Evolutionary conservation across 2,113 vertebrate species (phyloP), one percentile per base, ranked within the genome.

Genomic region (Mastomys natalensis): DNA sequence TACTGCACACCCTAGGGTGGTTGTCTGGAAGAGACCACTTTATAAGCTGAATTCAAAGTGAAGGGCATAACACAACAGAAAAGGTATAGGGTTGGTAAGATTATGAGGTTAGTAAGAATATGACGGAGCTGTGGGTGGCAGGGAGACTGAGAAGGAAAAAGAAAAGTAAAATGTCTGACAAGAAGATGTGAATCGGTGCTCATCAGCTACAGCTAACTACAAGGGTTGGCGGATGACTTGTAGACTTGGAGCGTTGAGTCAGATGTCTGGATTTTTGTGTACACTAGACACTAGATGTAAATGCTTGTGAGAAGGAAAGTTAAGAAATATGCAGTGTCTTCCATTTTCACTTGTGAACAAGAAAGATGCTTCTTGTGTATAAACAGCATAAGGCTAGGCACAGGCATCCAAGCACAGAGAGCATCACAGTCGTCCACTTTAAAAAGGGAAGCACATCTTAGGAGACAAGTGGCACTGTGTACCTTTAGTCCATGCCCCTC

Each of bases 241-340:
- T 1, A 0, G 82, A 5, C 24, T 78, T 82, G 73, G 11, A 24
- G 66, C 48, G 70, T 62, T 40, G 66, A 21, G 7, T 4, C 15
- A 1, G 15, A 10, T 21, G 2, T 88, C 48, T 95, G 37, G 87
- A 37, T 92, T n/a, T 51, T 45, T 70, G 4, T 11, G 16, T 31
- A 62, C 6, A 51, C 0, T 1, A 92, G 68, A 80, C 6, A 51
- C 0, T 1, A 92, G 62, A 80, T 70, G 48, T 80, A 26, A 10
- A 68, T 66, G 92, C 73, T 34, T 82, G 8, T 91, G 90, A 68
- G 90, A 94, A 7, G 64, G n/a, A 58, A 87, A 74, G 82, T 55
- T 43, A 85, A 78, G 3, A 66, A 68, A 62, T 21, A 29, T 29
- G 31, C 60, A 26, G 16, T 94, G 87, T 48, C 37, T 72, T 94